Conservation (phyloP, 2,797 vertebrate species). For the Aythya fuligula region DNA sequence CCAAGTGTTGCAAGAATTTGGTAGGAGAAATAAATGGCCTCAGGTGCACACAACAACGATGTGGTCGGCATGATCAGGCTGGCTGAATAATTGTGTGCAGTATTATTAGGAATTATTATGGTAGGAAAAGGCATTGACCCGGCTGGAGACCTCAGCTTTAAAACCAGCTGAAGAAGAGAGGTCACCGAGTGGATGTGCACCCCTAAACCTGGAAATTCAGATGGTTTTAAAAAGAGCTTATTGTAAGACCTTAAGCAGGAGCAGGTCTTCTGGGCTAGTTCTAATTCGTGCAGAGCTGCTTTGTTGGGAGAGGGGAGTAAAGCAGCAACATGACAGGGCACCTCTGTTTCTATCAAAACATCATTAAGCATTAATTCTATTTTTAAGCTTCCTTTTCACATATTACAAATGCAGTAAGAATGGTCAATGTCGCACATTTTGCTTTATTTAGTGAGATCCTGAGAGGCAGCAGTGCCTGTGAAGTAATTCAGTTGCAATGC, state of each 20-base stretch:
- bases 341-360: background rate
- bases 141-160: background rate
- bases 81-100: background rate
- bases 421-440: accelerated
- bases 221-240: background rate
- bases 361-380: background rate
- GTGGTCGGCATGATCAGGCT: accelerated
- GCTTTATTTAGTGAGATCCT: background rate
- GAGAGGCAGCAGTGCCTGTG: background rate
- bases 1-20: background rate
- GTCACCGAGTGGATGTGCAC: background rate
- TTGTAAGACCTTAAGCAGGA: background rate
- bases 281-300: background rate
- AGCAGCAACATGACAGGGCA: background rate
- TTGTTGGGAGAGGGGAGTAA: background rate
- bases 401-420: background rate
- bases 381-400: background rate
- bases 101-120: too few species aligned
- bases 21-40: background rate
- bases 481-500: background rate
- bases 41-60: background rate
- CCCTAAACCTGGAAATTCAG: background rate
- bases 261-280: background rate
- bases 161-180: background rate
- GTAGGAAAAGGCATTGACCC: background rate